Conservation (phyloP, 92 coral and sea anemone species). For the Siderastrea radians region DNA sequence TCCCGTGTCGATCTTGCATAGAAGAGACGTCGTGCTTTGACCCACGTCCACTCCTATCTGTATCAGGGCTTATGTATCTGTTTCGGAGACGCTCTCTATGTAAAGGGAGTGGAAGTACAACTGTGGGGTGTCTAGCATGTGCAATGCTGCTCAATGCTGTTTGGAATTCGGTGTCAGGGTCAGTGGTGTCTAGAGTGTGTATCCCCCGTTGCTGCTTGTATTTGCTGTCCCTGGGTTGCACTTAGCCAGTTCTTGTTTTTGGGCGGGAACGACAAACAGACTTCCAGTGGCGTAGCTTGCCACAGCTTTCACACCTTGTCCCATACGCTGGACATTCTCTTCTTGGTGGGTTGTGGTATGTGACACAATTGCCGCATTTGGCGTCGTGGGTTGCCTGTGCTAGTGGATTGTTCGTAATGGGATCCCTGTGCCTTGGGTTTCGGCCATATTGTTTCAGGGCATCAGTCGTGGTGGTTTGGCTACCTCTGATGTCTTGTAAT, state of each 20-base stretch:
- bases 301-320: conserved; percentile 55
- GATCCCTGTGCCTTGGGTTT: conserved; percentile 21
- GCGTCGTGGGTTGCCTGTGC: conserved; percentile 24
- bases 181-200: conserved; percentile 22
- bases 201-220: not conserved
- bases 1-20: conserved; percentile 79
- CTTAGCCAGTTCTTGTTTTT: conserved; percentile 7
- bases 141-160: not conserved
- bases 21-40: conserved; percentile 40
- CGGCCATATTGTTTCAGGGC: conserved; percentile 23
- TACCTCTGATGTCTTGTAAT: conserved; percentile 38
- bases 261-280: conserved; percentile 58
- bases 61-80: conserved; percentile 60
- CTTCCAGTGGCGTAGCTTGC: conserved; percentile 59
- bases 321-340: conserved; percentile 65
- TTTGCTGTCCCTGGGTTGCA: not conserved
- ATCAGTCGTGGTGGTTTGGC: conserved; percentile 26
- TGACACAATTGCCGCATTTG: conserved; percentile 68
- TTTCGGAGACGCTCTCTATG: conserved; percentile 45
- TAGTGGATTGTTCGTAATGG: not conserved
- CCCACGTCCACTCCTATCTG: conserved; percentile 63
- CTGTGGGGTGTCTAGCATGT: conserved; percentile 40
- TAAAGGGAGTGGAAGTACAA: conserved; percentile 67
- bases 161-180: not conserved
- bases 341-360: conserved; percentile 27